Percentiles rank a stretch among this genome's conserved stretches.
These are phyloP conservation scores for Pelosia muscerda DNA, from an alignment of 2,888 invertebrate species.

Conservation along the genomic window DNA sequence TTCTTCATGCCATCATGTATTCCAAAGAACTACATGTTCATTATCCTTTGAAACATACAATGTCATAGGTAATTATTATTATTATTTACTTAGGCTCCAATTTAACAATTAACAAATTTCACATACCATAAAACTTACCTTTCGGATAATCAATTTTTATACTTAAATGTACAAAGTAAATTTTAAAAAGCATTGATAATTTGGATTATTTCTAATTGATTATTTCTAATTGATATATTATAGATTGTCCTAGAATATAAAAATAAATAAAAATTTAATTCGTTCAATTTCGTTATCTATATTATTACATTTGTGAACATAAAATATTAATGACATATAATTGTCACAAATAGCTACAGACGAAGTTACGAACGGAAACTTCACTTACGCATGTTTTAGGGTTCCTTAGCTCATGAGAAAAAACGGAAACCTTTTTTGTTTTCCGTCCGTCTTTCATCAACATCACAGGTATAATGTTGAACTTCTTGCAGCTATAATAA, in stretches of 20 bases:
- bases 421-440: not conserved
- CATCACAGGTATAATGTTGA: not conserved
- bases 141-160: not conserved
- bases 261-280: too few relatives aligned
- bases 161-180: not conserved
- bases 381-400: constrained; percentile 1
- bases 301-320: not conserved
- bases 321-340: not conserved
- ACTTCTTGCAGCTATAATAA: too few relatives aligned
- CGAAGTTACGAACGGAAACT: not conserved
- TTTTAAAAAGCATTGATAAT: not conserved
- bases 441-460: not conserved
- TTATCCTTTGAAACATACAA: not conserved
- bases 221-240: not conserved
- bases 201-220: too few relatives aligned
- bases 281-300: not conserved
- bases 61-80: not conserved
- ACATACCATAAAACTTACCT: too few relatives aligned
- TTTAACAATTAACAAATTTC: not conserved
- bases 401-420: not conserved
- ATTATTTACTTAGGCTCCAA: not conserved
- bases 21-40: not conserved
- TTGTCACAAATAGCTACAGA: not conserved
- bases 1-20: not conserved
- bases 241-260: too few relatives aligned